phyloP scores from a whole-genome alignment of 92 coral and sea anemone species.

The Siderastrea radians region DNA sequence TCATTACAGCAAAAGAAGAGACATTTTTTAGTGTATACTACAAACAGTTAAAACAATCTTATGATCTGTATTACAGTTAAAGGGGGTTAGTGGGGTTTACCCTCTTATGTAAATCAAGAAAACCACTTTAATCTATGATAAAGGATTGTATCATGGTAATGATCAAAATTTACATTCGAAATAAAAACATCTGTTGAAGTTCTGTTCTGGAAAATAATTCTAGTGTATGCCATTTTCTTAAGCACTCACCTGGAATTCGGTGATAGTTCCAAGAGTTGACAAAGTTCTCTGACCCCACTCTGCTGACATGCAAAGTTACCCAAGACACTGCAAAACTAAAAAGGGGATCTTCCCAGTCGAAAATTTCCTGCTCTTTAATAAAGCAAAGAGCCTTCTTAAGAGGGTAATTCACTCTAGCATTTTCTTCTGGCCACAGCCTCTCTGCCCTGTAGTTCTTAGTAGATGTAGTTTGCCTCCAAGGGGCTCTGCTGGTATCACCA shows the following conservation, averaged over 20 bases:
- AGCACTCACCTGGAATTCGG: conserved; percentile 31
- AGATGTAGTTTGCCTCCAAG: conserved; percentile 54
- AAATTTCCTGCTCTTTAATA: conserved; percentile 42
- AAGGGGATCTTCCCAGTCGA: conserved; percentile 40
- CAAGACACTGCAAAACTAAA: conserved; percentile 48
- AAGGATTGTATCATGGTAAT: too few species aligned
- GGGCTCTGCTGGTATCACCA: conserved; percentile 21
- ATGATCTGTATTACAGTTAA: too few species aligned
- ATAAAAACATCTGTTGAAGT: too few species aligned
- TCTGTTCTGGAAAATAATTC: too few species aligned
- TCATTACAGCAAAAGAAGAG: too few species aligned
- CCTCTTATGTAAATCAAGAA: too few species aligned
- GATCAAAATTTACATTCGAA: too few species aligned
- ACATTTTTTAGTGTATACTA: too few species aligned
- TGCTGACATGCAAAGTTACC: conserved; percentile 43
- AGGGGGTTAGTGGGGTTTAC: too few species aligned
- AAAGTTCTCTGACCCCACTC: conserved; percentile 40
- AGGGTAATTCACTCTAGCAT: conserved; percentile 42
- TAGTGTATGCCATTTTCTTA: not conserved
- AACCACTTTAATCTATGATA: too few species aligned
- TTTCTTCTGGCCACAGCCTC: conserved; percentile 61
- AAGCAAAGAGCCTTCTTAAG: conserved; percentile 50
- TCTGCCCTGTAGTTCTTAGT: conserved; percentile 51
- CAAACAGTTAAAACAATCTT: too few species aligned
- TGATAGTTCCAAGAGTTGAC: conserved; percentile 40